Evolutionary conservation across 2,113 vertebrate genomes (phyloP), one percentile per base, ranked within the genome.

Genomic region (Phylloscopus trochilus): DNA sequence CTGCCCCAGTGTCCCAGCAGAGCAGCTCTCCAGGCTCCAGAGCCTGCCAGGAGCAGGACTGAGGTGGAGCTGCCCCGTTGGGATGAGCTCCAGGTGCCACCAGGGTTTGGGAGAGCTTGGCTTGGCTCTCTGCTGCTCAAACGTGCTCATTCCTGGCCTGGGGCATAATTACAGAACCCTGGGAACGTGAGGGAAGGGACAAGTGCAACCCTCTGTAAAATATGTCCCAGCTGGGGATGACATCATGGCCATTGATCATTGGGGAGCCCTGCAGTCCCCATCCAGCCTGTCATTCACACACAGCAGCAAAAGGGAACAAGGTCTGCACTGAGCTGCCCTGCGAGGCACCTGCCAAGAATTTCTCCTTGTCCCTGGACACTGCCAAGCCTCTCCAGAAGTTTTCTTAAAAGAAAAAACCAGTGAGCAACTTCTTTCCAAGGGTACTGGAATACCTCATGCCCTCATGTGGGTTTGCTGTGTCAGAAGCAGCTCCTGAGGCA

Each of bases 221-320:
- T 41, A 80, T 13, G 27, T 26, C 80, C 79, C 91, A 68, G 80
- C 56, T 84, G 83, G 64, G 47, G 11, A 35, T 63, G 85, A 56
- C 64, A 64, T 67, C 89, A 67, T 9, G 31, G 83, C 52, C 73
- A 87, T n/a, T 39, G 79, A 94, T 86, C 95, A 94, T n/a, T n/a
- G n/a, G 9, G 11, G 30, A 75, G 30, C 1, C 58, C 72, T 39
- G 39, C 41, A 69, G 37, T 7, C 33, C 83, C 6, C 8, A 64
- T 31, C 64, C 30, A 44, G 26, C n/a, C 44, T 51, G 62, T 78
- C 49, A 2, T 15, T 51, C n/a, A 11, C 31, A 27, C 9, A 18
- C 27, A 70, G 27, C 67, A 66, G 67, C 8, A 12, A 35, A 67
- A 74, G 11, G 27, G 87, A 91, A 46, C 2, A 0, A 70, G 51